Conservation (phyloP, 2,888 invertebrate genomes). For the Horisme vitalbata region DNA sequence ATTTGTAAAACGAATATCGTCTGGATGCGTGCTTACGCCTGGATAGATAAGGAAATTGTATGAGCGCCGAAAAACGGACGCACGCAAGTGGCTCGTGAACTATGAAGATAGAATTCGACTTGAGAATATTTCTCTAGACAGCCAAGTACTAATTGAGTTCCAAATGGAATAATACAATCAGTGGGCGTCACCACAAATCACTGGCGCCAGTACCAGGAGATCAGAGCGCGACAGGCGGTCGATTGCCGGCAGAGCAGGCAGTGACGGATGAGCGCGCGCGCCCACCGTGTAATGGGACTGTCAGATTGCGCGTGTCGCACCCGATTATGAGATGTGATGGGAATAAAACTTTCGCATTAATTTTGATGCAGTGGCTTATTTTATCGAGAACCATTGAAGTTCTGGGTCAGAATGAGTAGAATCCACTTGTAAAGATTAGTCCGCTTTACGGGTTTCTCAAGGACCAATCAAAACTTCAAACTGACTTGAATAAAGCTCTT, state of each 20-base stretch:
- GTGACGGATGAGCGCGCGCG: constrained; percentile 51
- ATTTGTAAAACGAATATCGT: not conserved
- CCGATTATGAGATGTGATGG: constrained; percentile 5
- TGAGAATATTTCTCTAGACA: too few species aligned
- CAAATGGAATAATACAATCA: constrained; percentile 6
- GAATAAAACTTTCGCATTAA: not conserved
- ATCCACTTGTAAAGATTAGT: not conserved
- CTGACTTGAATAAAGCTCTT: too few species aligned
- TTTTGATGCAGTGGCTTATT: not conserved
- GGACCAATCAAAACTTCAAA: too few species aligned
- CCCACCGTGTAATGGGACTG: constrained; percentile 58
- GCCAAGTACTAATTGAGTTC: not conserved
- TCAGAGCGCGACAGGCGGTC: constrained; percentile 37
- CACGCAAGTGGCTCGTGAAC: not conserved
- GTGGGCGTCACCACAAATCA: constrained; percentile 25
- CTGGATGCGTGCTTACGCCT: not conserved
- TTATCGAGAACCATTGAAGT: not conserved
- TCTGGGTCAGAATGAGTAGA: not conserved
- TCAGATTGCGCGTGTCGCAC: constrained; percentile 38
- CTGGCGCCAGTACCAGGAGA: constrained; percentile 40
- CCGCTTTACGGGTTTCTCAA: too few species aligned
- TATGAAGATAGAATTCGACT: not conserved
- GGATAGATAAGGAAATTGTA: not conserved
- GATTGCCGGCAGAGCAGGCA: constrained; percentile 30
- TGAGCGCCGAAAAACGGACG: not conserved